phyloP scores from a whole-genome alignment of 2,888 invertebrate genomes.

The Lampropteryx suffumata region DNA sequence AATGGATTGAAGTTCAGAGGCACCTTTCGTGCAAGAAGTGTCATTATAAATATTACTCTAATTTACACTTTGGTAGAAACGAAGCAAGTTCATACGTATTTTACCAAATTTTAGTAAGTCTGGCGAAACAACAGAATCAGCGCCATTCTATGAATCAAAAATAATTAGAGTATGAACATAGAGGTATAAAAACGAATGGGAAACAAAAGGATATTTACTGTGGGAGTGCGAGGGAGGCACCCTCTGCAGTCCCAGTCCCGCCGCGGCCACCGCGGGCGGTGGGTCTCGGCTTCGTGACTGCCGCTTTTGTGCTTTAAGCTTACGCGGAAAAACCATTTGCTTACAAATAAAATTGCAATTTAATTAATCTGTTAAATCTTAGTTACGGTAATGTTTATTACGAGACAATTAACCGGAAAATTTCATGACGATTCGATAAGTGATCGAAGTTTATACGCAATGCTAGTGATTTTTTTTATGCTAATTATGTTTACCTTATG shows the following conservation, averaged over 20 bases:
- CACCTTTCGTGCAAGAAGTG: too few species aligned
- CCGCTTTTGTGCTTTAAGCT: constrained; percentile 6
- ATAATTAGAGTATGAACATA: constrained; percentile 3
- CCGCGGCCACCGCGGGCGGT: constrained; percentile 75
- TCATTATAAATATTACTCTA: too few species aligned
- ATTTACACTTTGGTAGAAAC: too few species aligned
- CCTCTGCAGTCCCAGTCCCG: constrained; percentile 71
- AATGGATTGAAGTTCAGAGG: too few species aligned
- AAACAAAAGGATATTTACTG: constrained; percentile 4
- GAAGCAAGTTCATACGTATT: too few species aligned
- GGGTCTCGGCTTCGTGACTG: constrained; percentile 47
- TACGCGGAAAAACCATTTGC: constrained; percentile 24
- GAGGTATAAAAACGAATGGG: not conserved
- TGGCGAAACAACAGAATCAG: too few species aligned
- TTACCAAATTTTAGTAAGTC: too few species aligned
- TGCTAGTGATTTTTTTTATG: too few species aligned
- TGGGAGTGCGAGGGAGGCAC: not conserved
- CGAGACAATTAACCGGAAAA: not conserved
- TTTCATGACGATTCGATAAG: too few species aligned
- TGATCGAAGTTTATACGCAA: too few species aligned
- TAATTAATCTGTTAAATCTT: not conserved
- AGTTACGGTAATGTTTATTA: not conserved
- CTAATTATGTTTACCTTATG: too few species aligned
- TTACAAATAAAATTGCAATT: not conserved
- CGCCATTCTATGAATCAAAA: not conserved